These are phyloP conservation scores for Eremobia ochroleuca DNA, from an alignment of 2,888 invertebrate species.

Conservation along the genomic window DNA sequence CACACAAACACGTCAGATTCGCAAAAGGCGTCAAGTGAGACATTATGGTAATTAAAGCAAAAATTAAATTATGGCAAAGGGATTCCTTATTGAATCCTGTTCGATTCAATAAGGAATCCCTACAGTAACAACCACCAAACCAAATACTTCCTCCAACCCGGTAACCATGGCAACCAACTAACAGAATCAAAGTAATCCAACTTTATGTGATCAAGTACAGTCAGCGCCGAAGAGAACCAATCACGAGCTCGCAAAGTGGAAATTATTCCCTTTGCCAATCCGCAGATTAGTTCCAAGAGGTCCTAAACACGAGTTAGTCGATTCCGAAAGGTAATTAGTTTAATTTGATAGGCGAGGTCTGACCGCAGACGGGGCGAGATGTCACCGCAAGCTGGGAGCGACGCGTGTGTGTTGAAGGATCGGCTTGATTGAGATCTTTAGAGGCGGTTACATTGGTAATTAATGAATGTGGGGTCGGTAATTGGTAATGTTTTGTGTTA, in stretches of 20 bases:
- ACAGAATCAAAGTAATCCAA: slow-evolving; percentile 59
- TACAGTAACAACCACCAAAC: slow-evolving; percentile 1
- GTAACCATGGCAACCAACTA: slow-evolving; percentile 35
- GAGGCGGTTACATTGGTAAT: slow-evolving; percentile 10
- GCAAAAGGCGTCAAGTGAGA: background rate
- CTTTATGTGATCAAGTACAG: slow-evolving; percentile 57
- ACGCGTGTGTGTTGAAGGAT: slow-evolving; percentile 22
- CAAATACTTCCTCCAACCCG: background rate
- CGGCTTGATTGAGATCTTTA: slow-evolving; percentile 25
- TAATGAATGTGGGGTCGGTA: slow-evolving; percentile 14
- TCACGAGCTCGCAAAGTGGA: slow-evolving; percentile 62
- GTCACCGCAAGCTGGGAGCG: slow-evolving; percentile 8
- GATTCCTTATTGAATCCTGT: no score
- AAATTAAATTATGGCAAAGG: no score
- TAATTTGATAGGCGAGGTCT: slow-evolving; percentile 63
- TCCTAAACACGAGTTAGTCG: slow-evolving; percentile 74
- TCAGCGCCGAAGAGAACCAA: slow-evolving; percentile 59
- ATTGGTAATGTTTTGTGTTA: background rate
- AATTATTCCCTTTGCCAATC: slow-evolving; percentile 71
- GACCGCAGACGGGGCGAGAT: slow-evolving; percentile 30
- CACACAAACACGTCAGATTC: background rate
- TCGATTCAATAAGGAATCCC: background rate
- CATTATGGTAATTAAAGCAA: no score
- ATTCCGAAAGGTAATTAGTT: slow-evolving; percentile 74
- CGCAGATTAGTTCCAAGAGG: slow-evolving; percentile 73